Evolutionary conservation across 2,797 vertebrate genomes (phyloP).

Genomic region (Dallia pectoralis): DNA sequence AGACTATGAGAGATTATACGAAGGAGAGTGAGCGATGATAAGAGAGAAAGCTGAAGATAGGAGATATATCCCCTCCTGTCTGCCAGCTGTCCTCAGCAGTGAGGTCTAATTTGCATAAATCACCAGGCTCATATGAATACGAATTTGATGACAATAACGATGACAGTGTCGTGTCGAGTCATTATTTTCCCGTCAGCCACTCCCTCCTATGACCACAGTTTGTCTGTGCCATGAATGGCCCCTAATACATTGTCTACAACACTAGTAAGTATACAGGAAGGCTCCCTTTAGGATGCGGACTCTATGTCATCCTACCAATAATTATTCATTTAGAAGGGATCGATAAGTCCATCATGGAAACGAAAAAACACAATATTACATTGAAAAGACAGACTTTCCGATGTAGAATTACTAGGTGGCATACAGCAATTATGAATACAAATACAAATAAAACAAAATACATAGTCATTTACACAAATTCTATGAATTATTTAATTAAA

Average conservation of each 20-base stretch:
- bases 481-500: neutral
- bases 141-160: slow-evolving; percentile 55
- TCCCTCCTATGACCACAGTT: slow-evolving; percentile 25
- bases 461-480: too few relatives aligned
- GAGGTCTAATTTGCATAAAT: slow-evolving; percentile 68
- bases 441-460: too few relatives aligned
- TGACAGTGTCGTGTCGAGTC: slow-evolving; percentile 55
- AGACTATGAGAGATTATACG: slow-evolving; percentile 22
- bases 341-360: too few relatives aligned
- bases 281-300: neutral
- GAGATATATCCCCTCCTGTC: slow-evolving; percentile 23
- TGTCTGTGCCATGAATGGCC: slow-evolving; percentile 18
- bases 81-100: slow-evolving; percentile 42
- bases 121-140: slow-evolving; percentile 60
- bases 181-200: slow-evolving; percentile 47
- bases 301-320: slow-evolving; percentile 1
- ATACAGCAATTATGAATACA: neutral
- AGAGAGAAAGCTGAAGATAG: slow-evolving; percentile 1
- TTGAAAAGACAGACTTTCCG: too few relatives aligned
- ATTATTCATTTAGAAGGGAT: slow-evolving; percentile 19
- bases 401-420: neutral
- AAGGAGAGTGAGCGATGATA: slow-evolving; percentile 11
- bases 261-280: neutral
- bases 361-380: too few relatives aligned
- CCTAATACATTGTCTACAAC: neutral